Evolutionary conservation across 2,113 vertebrate species (phyloP), one percentile per base, ranked within the genome.

Genomic region (Illadopsis cleaveri): DNA sequence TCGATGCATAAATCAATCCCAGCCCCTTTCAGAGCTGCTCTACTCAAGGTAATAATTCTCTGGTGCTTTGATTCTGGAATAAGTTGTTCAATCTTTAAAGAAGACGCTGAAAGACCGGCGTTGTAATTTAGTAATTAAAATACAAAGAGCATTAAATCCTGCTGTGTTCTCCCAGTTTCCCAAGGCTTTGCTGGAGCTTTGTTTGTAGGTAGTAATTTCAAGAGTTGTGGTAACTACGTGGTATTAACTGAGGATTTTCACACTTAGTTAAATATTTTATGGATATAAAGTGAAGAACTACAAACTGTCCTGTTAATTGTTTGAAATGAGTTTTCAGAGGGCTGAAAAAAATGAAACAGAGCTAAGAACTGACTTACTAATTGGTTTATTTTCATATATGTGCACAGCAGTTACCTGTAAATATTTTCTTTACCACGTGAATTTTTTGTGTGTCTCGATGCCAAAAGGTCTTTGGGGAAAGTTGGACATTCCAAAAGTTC

Each of bases 101-200:
- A 45, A 65, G 45, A 78, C 7, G 25, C 68, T 90, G 50, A 18
- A 83, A 82, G 61, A 61, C 5, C 40, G 2, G 66, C 38, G 4
- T 38, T 82, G 86, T 79, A 61, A 72, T 79, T 93, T 80, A 48
- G n/a, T 93, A 60, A 72, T 87, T 82, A 86, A 94, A 88, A 61
- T 35, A 71, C 58, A 42, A 70, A 62, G 69, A 86, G 45, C 70
- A 65, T 83, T 50, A 66, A 75, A 35, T 82, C 79, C 66, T 84
- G 72, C 72, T 58, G 10, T 48, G 75, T 61, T 54, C 48, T 28
- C n/a, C 23, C 18, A 1, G 66, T 83, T 93, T 53, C 30, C 64
- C 24, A 77, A 47, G 50, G 68, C 23, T 90, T 86, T 78, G 54
- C 37, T 88, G 40, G 31, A 2, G 61, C 16, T 53, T 23, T 15